These are phyloP conservation scores for Onychomys arenicola DNA, from an alignment of 2,797 vertebrate genomes.

Conservation along the genomic window DNA sequence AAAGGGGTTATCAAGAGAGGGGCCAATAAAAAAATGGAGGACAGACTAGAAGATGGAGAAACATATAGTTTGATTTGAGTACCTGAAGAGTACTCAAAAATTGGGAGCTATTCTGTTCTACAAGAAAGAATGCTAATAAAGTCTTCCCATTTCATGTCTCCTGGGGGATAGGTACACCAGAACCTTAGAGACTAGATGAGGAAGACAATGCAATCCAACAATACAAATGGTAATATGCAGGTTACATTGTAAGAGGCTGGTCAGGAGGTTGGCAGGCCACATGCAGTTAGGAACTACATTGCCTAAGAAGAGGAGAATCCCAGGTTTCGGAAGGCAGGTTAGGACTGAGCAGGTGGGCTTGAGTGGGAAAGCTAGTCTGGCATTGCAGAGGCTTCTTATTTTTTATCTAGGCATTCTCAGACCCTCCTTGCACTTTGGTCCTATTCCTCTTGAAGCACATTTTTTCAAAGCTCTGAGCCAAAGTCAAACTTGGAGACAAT, in stretches of 20 bases:
- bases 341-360: neutral
- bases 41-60: neutral
- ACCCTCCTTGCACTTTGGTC: neutral
- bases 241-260: neutral
- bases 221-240: neutral
- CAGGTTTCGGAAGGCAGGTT: neutral
- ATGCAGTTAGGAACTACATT: neutral
- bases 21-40: neutral
- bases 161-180: neutral
- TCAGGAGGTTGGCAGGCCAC: neutral
- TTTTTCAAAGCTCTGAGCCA: neutral
- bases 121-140: conserved; percentile 22
- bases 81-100: neutral
- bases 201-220: neutral
- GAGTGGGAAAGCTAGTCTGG: neutral
- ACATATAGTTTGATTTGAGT: neutral
- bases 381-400: neutral
- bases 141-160: neutral
- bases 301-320: neutral
- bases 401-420: neutral
- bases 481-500: neutral
- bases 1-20: neutral
- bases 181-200: neutral
- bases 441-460: neutral
- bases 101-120: neutral